Base-by-base conservation (phyloP, 2,113 vertebrate genomes). In the Clarias batrachus region DNA sequence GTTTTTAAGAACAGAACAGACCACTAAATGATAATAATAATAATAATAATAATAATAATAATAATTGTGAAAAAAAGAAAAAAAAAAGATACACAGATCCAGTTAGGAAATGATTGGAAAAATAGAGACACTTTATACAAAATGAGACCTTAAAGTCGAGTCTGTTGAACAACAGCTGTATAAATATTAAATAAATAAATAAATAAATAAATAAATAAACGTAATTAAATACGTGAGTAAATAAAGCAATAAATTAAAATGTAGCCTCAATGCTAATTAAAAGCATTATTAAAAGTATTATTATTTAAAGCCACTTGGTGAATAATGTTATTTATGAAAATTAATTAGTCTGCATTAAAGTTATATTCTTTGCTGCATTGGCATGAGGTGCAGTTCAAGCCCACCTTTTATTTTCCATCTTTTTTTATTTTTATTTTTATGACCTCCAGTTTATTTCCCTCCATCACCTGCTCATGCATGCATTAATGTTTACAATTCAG, bases 401-500 rank as follows among this genome's bases (percentile, higher is more conserved):
- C 17, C 23, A 48, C 25, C 30, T 12, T 54, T 77, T 30, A 21
- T 73, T 73, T 21, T 17, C 41, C 7, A 17, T 16, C 33, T 70
- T 25, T 21, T 71, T 33, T 70, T 65, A n/a, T 16, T 37, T 37
- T 37, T 37, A 37, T 21, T 71, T 70, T 16, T 13, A 80, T 17
- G 54, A 30, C 48, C 48, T 48, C 23, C 33, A 52, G 56, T 86
- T 62, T 59, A 62, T 48, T 59, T 30, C 66, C 79, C 41, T 19
- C 68, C 56, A 63, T 65, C 33, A 23, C 25, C 48, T 37, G n/a
- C 41, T 54, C 84, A 60, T 82, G 85, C 79, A 82, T 73, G 56
- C 85, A 63, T 81, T 73, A 82, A 81, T 63, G 37, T 82, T 63
- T 65, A 79, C 84, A 66, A 33, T 68, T 85, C 84, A 87, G 68